A percentile compares a stretch with the other conserved stretches of the same genome.
Evolutionary conservation across 1,140 invertebrate species (phyloP).

Genomic region (Papilio glaucus): DNA sequence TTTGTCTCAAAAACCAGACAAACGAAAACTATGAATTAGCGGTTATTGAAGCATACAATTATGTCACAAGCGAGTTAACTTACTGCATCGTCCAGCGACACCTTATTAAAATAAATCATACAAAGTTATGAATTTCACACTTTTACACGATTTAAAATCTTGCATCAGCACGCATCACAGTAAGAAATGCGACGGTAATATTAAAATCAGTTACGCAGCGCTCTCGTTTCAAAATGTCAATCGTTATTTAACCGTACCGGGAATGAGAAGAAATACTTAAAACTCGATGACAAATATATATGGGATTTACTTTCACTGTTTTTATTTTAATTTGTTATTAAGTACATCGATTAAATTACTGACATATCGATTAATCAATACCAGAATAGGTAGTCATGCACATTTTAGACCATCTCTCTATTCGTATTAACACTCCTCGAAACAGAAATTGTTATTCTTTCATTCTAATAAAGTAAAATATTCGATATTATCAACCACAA

Average conservation of each 20-base stretch:
- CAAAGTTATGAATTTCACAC: conserved; percentile 3
- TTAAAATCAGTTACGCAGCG: conserved; percentile 15
- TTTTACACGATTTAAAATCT: background rate
- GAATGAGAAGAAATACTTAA: background rate
- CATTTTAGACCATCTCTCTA: background rate
- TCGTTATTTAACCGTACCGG: conserved; percentile 51
- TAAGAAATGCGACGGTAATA: background rate
- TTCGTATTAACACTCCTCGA: background rate
- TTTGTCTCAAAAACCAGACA: too few species aligned
- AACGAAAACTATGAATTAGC: too few species aligned
- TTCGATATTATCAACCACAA: background rate
- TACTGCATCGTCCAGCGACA: too few species aligned
- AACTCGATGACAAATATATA: background rate
- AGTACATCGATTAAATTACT: background rate
- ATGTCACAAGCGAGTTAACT: too few species aligned
- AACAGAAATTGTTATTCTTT: background rate
- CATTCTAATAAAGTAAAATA: too few species aligned
- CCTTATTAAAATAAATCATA: background rate
- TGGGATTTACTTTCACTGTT: conserved; percentile 3
- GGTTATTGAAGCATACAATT: too few species aligned
- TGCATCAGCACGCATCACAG: background rate
- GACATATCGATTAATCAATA: background rate
- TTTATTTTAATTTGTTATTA: background rate
- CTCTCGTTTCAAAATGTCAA: conserved; percentile 53
- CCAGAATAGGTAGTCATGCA: background rate